phyloP scores from a whole-genome alignment of 2,113 vertebrate species.

The Bucco capensis region DNA sequence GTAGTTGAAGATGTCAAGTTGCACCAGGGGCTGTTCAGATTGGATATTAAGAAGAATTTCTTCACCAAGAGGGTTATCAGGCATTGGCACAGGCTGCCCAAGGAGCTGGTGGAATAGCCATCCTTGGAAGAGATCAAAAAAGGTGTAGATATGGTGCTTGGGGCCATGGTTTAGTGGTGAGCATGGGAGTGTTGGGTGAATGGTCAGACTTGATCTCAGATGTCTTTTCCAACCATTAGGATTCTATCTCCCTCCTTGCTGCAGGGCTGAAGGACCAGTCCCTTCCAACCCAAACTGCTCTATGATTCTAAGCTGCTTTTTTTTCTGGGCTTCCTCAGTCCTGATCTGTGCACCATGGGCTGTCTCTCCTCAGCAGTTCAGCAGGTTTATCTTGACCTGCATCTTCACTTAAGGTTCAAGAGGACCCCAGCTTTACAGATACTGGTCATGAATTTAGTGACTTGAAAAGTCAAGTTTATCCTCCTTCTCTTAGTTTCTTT shows the following conservation, averaged over 20 bases:
- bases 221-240: no score
- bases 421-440: background rate
- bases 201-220: no score
- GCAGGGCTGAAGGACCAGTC: background rate
- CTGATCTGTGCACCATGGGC: background rate
- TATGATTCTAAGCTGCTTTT: background rate
- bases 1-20: background rate
- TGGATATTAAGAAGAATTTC: no score
- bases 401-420: background rate
- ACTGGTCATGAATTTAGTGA: fast-evolving
- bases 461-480: background rate
- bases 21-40: no score
- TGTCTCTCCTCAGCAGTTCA: background rate
- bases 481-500: background rate
- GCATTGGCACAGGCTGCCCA: no score
- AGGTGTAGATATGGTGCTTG: no score
- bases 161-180: no score
- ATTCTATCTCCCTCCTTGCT: no score
- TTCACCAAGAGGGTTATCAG: no score
- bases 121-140: no score
- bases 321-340: background rate
- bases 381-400: background rate
- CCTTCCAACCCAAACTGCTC: background rate
- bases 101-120: no score
- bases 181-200: no score